phyloP scores from a whole-genome alignment of 1,140 invertebrate genomes.

The Euwallacea similis region DNA sequence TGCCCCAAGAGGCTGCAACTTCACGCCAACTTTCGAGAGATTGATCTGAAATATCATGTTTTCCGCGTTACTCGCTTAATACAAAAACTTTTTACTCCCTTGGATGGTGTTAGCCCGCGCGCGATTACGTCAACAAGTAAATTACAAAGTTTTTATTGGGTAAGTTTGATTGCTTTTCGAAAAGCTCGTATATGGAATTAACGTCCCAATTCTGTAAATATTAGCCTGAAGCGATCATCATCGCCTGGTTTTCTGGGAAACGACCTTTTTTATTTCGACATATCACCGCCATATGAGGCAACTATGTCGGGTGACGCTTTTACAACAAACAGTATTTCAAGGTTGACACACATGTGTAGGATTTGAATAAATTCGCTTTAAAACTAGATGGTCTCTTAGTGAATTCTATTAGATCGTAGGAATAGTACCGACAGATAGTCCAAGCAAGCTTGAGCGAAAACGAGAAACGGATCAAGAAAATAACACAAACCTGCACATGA shows the following conservation, averaged over 20 bases:
- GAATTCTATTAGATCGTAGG: background rate
- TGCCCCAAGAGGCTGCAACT: background rate
- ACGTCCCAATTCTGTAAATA: background rate
- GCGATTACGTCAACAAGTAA: constrained; percentile 14
- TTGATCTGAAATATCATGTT: background rate
- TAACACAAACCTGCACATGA: too few species aligned
- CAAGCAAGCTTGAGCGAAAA: too few species aligned
- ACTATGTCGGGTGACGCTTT: background rate
- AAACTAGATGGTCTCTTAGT: background rate
- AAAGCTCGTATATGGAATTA: constrained; percentile 5
- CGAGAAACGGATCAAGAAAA: too few species aligned
- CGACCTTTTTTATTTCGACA: too few species aligned
- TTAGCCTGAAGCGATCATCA: background rate
- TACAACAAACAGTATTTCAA: background rate
- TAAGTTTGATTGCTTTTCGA: constrained; percentile 16
- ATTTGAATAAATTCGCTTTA: background rate
- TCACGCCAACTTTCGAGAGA: background rate
- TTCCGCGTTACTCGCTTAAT: background rate
- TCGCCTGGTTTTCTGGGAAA: too few species aligned
- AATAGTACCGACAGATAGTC: too few species aligned
- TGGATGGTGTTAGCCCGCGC: background rate
- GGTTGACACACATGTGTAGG: background rate
- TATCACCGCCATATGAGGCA: too few species aligned
- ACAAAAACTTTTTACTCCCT: background rate
- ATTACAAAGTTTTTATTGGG: constrained; percentile 18